Evolutionary conservation across 2,113 vertebrate genomes (phyloP), one percentile per base, ranked within the genome.

Genomic region (Herpetotheres cachinnans): DNA sequence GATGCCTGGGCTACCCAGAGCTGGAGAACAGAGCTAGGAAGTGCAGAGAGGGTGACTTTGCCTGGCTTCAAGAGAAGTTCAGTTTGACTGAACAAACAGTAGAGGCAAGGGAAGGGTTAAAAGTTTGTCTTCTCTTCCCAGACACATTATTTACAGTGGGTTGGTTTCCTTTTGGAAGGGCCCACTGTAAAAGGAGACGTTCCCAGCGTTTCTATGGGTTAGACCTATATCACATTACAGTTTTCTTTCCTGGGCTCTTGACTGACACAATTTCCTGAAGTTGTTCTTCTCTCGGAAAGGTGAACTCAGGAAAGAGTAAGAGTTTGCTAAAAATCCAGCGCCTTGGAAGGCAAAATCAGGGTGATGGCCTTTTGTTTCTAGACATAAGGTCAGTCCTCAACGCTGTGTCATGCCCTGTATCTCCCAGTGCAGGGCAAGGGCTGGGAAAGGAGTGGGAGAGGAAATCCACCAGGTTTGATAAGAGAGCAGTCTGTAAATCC

Each of bases 381-480:
- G 89, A 36, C 42, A 8, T 19, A 44, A 50, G 49, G 86, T 79
- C 69, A 89, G 40, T 76, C 52, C 73, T 82, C 74, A 47, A 3
- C 42, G 46, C 70, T 94, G 58, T 5, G 21, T 76, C 62, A 13
- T 26, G n/a, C 16, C 86, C 67, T 78, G 12, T 16, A 34, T 89
- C 65, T 91, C n/a, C 65, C 54, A 46, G 81, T 10, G 36, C 25
- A 65, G 38, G 56, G 25, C 61, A 86, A 84, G 71, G 86, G 59
- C 81, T 91, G 94, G 89, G 91, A 94, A 94, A 95, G 54, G 81
- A 95, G 92, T 92, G 89, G 95, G 83, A 92, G 86, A 91, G 63
- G 69, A 83, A 94, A 86, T 94, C 44, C 62, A 65, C 49, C 54
- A 55, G 40, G 18, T 85, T 65, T 90, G 86, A 88, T 96, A 94